Evolutionary conservation across 2,888 invertebrate genomes (phyloP).

Genomic region (Melikaiella ostensackeni): DNA sequence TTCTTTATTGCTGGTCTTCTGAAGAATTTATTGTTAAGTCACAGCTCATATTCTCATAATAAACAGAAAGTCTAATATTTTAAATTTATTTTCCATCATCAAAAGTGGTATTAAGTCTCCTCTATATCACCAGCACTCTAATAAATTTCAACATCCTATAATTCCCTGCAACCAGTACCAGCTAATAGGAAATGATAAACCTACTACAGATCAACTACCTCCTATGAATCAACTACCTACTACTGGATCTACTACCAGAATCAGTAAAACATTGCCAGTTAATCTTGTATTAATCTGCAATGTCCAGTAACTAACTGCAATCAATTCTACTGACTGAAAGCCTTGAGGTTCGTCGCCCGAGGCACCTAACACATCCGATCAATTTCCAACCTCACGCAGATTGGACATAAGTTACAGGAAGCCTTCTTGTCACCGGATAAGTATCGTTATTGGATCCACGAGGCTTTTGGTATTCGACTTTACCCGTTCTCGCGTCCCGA

Average conservation of each 20-base stretch:
- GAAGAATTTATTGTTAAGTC: no score
- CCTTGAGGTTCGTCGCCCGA: constrained; percentile 14
- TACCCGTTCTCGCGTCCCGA: constrained; percentile 27
- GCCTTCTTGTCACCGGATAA: constrained; percentile 53
- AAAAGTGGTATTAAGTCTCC: no score
- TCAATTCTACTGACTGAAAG: constrained; percentile 25
- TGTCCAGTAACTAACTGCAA: constrained; percentile 17
- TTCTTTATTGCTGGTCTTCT: no score
- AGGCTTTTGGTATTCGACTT: constrained; percentile 29
- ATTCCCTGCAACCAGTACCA: no score
- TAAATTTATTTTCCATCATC: no score
- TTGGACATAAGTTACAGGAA: constrained; percentile 38
- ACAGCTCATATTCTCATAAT: no score
- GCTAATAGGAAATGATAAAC: no score
- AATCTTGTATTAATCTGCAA: constrained; percentile 31
- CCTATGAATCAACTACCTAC: not conserved
- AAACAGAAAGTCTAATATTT: no score
- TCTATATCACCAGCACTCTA: no score
- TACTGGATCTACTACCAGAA: not conserved
- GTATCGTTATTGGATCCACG: constrained; percentile 50
- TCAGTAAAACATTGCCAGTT: not conserved
- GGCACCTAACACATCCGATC: constrained; percentile 7
- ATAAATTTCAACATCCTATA: no score
- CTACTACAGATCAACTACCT: not conserved
- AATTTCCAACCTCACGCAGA: constrained; percentile 12